These are phyloP conservation scores for Abrostola tripartita DNA, from an alignment of 2,888 invertebrate species.

Conservation along the genomic window DNA sequence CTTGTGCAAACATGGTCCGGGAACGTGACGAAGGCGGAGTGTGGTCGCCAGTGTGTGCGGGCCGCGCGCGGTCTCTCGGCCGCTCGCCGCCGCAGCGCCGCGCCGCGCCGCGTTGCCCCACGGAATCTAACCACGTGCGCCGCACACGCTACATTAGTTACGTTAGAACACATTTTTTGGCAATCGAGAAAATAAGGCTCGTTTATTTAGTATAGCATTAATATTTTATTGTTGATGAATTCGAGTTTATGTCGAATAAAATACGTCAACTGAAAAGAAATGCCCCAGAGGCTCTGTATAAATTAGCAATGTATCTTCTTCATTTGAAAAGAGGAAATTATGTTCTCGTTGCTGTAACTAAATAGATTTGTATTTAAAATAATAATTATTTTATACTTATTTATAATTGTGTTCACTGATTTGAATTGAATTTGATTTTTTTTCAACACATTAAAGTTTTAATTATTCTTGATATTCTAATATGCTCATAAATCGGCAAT, in stretches of 20 bases:
- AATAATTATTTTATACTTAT: constrained; percentile 14
- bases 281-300: constrained; percentile 39
- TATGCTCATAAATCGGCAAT: not conserved
- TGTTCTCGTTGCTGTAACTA: constrained; percentile 7
- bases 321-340: constrained; percentile 38
- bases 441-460: no score
- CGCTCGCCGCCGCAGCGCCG: constrained; percentile 32
- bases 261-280: constrained; percentile 52
- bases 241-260: constrained; percentile 44
- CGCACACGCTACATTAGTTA: constrained; percentile 62
- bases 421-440: not conserved
- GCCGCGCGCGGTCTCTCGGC: constrained; percentile 29
- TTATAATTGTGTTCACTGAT: not conserved
- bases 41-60: constrained; percentile 55
- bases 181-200: constrained; percentile 57
- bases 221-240: constrained; percentile 50
- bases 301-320: constrained; percentile 45
- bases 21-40: constrained; percentile 38
- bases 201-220: constrained; percentile 58
- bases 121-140: constrained; percentile 45
- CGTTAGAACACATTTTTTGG: constrained; percentile 55
- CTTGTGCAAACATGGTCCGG: constrained; percentile 66
- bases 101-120: constrained; percentile 32
- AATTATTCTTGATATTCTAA: no score
- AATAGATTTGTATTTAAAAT: constrained; percentile 8